Base-by-base conservation (phyloP, 1,140 invertebrate species). In the Acromyrmex heyeri region DNA sequence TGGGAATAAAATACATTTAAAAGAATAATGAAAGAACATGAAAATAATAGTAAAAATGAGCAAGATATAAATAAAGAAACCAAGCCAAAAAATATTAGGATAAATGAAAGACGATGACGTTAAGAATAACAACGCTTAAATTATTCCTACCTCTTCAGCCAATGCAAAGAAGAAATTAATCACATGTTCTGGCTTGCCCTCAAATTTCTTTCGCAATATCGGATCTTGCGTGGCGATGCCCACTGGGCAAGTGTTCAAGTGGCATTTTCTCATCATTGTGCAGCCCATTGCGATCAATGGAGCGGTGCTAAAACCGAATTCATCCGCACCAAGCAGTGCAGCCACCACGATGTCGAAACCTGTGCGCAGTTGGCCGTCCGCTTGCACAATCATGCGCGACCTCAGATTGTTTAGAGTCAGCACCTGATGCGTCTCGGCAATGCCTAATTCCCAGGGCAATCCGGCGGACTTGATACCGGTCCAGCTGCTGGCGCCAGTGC, bases 191-290 rank as follows among this genome's bases (percentile, higher is more conserved):
- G 99, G 99, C 93, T 99, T 99, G 44, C 99, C 99, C 30, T 97
- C 98, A 95, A 99, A 99, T 95, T 99, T 99, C 93, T 99, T 98
- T 30, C 99, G 96, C 24, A 99, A 95, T 18, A 97, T 96, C 0
- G 99, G 99, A 96, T 99, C 99, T 96, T 99, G 99, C 0, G 99
- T 99, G 2, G 99, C 99, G 92, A 99, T 98, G 86, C 99, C 99
- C 75, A 99, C 99, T 0, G 99, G 99, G 93, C 99, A 99, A 34
- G 99, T 99, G 95, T 99, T 99, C 81, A 99, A 96, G 95, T 99
- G 99, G 94, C 99, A 99, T 95, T 99, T 99, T 73, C 99, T 96
- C 99, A 99, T 99, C 99, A 99, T 99, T 8, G 99, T 99, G 93
- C 99, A 99, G 12, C 99, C 97, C 95, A 99, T 97, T 0, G 98